phyloP scores from a whole-genome alignment of 1,140 invertebrate genomes.

The Caenorhabditis latens region DNA sequence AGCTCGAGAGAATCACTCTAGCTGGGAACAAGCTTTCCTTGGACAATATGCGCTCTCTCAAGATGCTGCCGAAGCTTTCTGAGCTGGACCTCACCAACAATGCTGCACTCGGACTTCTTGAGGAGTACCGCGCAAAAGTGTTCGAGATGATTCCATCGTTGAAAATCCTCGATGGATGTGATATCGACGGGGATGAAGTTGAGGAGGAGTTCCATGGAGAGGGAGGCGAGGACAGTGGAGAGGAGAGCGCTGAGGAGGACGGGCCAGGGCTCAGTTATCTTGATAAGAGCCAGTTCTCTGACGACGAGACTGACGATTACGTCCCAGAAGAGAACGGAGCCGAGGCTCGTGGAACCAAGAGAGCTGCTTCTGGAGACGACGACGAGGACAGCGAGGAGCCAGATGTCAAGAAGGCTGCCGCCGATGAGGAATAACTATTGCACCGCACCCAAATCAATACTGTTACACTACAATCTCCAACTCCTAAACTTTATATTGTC shows the following conservation, averaged over 20 bases:
- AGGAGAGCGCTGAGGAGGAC: slow-evolving; percentile 51
- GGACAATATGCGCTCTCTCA: slow-evolving; percentile 44
- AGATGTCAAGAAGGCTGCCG: slow-evolving; percentile 25
- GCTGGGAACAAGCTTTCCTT: slow-evolving; percentile 37
- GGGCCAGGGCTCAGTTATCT: slow-evolving; percentile 58
- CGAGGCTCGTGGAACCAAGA: slow-evolving; percentile 50
- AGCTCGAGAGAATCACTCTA: slow-evolving; percentile 39
- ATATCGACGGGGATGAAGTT: slow-evolving; percentile 47
- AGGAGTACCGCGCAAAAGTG: slow-evolving; percentile 49
- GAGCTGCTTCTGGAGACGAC: slow-evolving; percentile 11
- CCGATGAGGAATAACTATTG: background rate
- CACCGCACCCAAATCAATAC: background rate
- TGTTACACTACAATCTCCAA: background rate
- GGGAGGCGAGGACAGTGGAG: slow-evolving; percentile 53
- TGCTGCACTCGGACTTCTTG: slow-evolving; percentile 7
- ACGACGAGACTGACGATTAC: slow-evolving; percentile 62
- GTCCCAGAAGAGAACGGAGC: slow-evolving; percentile 51
- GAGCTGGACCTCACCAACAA: slow-evolving; percentile 52
- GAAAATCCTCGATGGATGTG: slow-evolving; percentile 56
- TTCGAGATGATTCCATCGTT: slow-evolving; percentile 58
- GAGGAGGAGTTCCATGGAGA: slow-evolving; percentile 44
- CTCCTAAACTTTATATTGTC: background rate
- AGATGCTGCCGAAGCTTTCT: slow-evolving; percentile 46
- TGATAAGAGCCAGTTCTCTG: slow-evolving; percentile 52
- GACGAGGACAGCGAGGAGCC: slow-evolving; percentile 20